Evolutionary conservation across 2,797 vertebrate species (phyloP).

Genomic region (Hoplostethus mediterraneus): DNA sequence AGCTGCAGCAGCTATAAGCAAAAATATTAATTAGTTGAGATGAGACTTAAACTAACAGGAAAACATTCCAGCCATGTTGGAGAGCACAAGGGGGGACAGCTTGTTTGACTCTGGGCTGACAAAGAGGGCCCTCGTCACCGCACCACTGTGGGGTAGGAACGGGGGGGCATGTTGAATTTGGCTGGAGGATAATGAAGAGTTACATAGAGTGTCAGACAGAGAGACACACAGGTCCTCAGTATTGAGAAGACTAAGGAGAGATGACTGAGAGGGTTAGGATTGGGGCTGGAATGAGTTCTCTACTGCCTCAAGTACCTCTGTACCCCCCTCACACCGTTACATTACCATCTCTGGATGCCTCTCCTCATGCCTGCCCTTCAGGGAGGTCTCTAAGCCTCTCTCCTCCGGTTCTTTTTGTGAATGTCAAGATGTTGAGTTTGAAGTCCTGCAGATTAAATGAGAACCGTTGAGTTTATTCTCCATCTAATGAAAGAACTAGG

Average conservation of each 20-base stretch:
- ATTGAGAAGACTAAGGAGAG: conserved; percentile 77
- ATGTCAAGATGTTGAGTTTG: conserved; percentile 87
- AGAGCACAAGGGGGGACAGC: conserved; percentile 72
- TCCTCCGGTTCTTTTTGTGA: conserved; percentile 82
- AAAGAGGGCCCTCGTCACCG: conserved; percentile 73
- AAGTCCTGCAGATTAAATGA: conserved; percentile 85
- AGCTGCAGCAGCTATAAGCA: conserved; percentile 86
- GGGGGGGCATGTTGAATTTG: conserved; percentile 72
- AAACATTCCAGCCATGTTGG: conserved; percentile 83
- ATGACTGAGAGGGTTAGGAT: conserved; percentile 79
- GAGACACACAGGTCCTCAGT: conserved; percentile 77
- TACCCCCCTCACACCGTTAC: conserved; percentile 52
- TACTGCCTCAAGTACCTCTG: conserved; percentile 74
- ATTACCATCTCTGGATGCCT: conserved; percentile 79
- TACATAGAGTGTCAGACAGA: conserved; percentile 75
- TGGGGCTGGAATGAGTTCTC: conserved; percentile 80
- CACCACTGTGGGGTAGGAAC: conserved; percentile 50
- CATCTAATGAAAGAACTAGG: conserved; percentile 80
- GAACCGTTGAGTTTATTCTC: conserved; percentile 80
- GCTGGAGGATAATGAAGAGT: conserved; percentile 80
- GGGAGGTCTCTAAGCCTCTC: conserved; percentile 81
- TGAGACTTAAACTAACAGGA: conserved; percentile 90
- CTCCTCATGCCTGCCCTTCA: conserved; percentile 81
- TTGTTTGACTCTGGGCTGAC: conserved; percentile 73
- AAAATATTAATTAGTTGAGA: conserved; percentile 91